phyloP scores from a whole-genome alignment of 2,888 invertebrate species.

The Mechanitis mazaeus region DNA sequence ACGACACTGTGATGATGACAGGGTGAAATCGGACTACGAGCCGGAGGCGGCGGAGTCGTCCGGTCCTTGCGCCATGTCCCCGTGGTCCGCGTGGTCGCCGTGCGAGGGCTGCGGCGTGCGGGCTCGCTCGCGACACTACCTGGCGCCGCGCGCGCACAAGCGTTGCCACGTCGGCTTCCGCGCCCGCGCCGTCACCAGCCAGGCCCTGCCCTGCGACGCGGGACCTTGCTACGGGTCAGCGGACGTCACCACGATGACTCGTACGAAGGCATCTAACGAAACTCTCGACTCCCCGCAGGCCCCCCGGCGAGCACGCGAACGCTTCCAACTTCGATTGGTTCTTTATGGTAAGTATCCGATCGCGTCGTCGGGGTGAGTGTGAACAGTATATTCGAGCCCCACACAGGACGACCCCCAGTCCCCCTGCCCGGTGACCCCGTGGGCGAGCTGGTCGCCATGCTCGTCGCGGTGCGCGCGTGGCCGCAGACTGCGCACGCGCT shows the following conservation, averaged over 20 bases:
- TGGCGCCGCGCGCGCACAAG: constrained; percentile 78
- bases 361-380: background rate
- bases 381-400: too few relatives aligned
- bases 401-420: constrained; percentile 47
- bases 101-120: constrained; percentile 84
- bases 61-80: constrained; percentile 81
- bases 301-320: constrained; percentile 46
- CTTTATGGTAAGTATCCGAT: constrained; percentile 50
- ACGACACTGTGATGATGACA: constrained; percentile 23
- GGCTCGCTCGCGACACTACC: constrained; percentile 81
- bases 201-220: constrained; percentile 63
- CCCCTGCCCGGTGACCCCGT: constrained; percentile 80
- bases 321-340: constrained; percentile 64
- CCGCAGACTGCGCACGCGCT: constrained; percentile 73
- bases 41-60: constrained; percentile 59
- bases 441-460: constrained; percentile 91
- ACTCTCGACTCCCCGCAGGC: constrained; percentile 40
- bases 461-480: constrained; percentile 88
- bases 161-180: constrained; percentile 74
- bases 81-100: constrained; percentile 87
- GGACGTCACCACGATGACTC: background rate
- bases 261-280: too few relatives aligned
- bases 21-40: constrained; percentile 65
- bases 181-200: constrained; percentile 58
- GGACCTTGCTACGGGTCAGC: constrained; percentile 61